phyloP scores from a whole-genome alignment of 2,113 vertebrate species.

The Acanthochromis polyacanthus region DNA sequence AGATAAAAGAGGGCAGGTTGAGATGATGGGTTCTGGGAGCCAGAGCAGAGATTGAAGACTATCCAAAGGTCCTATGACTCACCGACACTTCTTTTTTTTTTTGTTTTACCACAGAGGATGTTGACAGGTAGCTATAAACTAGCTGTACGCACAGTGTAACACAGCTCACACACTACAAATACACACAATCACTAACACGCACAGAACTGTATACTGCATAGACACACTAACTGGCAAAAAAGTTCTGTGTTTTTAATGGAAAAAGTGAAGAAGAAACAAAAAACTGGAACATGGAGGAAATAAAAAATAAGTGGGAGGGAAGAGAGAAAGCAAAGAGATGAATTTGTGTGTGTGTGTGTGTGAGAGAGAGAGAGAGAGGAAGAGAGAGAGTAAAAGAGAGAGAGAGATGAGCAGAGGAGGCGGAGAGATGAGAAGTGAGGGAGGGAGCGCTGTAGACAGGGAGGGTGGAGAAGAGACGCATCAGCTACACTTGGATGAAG shows the following conservation, averaged over 20 bases:
- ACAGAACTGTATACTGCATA: conserved; percentile 10
- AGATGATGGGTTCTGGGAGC: conserved; percentile 33
- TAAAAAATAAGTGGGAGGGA: conserved; percentile 58
- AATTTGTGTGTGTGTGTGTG: conserved; percentile 60
- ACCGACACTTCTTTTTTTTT: conserved; percentile 20
- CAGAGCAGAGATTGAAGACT: conserved; percentile 37
- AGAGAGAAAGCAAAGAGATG: conserved; percentile 43
- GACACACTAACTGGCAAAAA: conserved; percentile 6
- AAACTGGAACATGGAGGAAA: conserved; percentile 43
- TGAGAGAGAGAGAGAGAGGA: conserved; percentile 19
- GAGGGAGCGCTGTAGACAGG: conserved; percentile 65
- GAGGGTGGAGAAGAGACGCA: conserved; percentile 63
- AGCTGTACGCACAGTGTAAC: conserved; percentile 3
- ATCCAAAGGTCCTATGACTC: conserved; percentile 51
- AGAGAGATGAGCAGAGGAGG: conserved; percentile 66
- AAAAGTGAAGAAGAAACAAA: conserved; percentile 36
- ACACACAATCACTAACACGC: conserved; percentile 14
- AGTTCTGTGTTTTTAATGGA: conserved; percentile 30
- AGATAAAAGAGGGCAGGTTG: conserved; percentile 15
- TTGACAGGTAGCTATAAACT: conserved; percentile 47
- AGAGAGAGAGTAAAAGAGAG: conserved; percentile 12
- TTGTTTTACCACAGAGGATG: conserved; percentile 24
- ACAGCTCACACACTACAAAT: conserved; percentile 16
- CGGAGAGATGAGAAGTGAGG: conserved; percentile 66
- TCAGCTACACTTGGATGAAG: conserved; percentile 68